phyloP scores from a whole-genome alignment of 2,888 invertebrate genomes.

The Hypselothyrea guttata region DNA sequence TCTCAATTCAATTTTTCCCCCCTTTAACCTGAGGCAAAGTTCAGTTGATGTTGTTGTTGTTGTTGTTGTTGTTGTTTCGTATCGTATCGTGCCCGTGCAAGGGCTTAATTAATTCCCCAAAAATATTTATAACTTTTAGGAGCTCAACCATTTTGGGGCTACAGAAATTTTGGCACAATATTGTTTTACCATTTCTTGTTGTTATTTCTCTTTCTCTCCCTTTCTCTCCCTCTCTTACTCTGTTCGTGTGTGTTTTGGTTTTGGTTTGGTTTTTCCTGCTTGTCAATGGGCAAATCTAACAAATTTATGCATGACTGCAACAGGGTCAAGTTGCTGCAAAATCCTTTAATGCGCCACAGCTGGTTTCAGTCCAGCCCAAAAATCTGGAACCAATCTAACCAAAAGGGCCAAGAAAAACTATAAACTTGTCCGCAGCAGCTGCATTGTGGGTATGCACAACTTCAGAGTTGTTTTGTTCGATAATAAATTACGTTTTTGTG shows the following conservation, averaged over 20 bases:
- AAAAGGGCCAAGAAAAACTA: conserved; percentile 23
- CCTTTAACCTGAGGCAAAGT: too few species aligned
- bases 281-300: conserved; percentile 68
- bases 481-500: too few species aligned
- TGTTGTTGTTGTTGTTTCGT: background rate
- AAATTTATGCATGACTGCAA: conserved; percentile 75
- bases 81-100: conserved; percentile 22
- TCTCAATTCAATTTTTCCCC: too few species aligned
- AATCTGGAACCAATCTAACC: conserved; percentile 35
- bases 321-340: conserved; percentile 72
- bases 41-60: conserved; percentile 10
- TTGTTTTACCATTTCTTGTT: conserved; percentile 38
- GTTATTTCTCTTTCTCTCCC: conserved; percentile 16
- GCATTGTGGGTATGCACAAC: background rate
- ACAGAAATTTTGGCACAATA: conserved; percentile 50
- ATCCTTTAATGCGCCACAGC: conserved; percentile 71
- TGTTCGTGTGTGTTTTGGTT: conserved; percentile 14
- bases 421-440: conserved; percentile 21
- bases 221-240: conserved; percentile 15
- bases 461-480: background rate
- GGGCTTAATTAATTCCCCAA: conserved; percentile 69
- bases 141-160: conserved; percentile 40
- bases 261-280: conserved; percentile 31
- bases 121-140: conserved; percentile 68
- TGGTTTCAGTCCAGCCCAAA: conserved; percentile 34